These are phyloP conservation scores for Zenarchopterus dispar DNA, from an alignment of 2,797 vertebrate species.

Conservation along the genomic window DNA sequence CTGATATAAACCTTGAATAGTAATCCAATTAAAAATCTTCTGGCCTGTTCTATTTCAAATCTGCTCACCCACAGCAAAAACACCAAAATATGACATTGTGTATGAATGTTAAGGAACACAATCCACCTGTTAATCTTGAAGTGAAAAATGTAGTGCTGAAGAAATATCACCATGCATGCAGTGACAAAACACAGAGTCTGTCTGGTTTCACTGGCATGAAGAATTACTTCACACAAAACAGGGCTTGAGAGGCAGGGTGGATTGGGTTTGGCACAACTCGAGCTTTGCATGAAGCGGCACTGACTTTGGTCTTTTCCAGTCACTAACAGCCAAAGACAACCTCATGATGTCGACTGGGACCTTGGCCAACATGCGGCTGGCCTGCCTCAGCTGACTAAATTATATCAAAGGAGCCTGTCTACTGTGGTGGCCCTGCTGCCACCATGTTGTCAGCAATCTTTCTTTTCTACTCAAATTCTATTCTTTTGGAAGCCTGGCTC, in stretches of 20 bases:
- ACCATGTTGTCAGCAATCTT: constrained; percentile 5
- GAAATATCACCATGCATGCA: constrained; percentile 43
- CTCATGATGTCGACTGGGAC: constrained; percentile 75
- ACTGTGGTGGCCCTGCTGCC: constrained; percentile 13
- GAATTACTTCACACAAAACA: constrained; percentile 59
- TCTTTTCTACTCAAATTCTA: too few relatives aligned
- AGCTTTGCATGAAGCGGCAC: constrained; percentile 64
- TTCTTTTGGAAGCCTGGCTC: too few relatives aligned
- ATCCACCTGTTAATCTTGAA: constrained; percentile 54
- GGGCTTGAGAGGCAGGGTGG: constrained; percentile 58
- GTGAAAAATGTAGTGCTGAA: constrained; percentile 33
- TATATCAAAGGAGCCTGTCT: constrained; percentile 44
- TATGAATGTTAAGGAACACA: constrained; percentile 30
- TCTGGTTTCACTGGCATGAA: constrained; percentile 62
- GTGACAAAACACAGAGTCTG: constrained; percentile 75
- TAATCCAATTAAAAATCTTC: constrained; percentile 54
- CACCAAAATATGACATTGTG: constrained; percentile 40
- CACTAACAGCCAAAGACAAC: constrained; percentile 77
- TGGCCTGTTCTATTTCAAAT: constrained; percentile 43
- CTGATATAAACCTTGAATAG: constrained; percentile 14
- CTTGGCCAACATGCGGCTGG: constrained; percentile 63
- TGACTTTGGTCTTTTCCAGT: constrained; percentile 78
- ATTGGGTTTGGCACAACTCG: constrained; percentile 62
- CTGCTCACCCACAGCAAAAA: constrained; percentile 6
- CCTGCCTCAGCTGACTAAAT: constrained; percentile 61